Conservation (phyloP, 2,113 vertebrate species). For the Chamaea fasciata region DNA sequence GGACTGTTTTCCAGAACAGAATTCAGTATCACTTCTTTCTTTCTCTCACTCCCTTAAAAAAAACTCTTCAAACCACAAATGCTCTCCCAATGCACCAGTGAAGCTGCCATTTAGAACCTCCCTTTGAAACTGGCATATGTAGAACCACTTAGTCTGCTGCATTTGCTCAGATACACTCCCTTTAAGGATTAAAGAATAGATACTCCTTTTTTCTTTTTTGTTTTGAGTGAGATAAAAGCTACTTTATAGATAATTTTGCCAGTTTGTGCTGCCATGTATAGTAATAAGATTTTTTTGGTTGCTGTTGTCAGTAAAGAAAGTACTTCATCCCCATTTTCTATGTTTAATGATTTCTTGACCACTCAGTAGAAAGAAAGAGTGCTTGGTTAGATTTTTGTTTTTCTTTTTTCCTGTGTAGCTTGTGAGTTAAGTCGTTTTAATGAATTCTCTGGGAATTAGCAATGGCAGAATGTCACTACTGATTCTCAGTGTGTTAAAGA, state of each 20-base stretch:
- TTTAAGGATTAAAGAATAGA: neutral
- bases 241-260: neutral
- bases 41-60: neutral
- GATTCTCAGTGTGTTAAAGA: neutral
- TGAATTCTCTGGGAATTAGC: neutral
- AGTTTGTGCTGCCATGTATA: neutral
- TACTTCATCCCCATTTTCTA: neutral
- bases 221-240: neutral
- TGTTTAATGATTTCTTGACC: neutral
- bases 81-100: neutral
- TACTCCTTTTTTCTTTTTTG: neutral
- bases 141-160: neutral
- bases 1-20: neutral
- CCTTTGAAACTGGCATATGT: neutral
- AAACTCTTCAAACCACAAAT: neutral
- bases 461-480: neutral
- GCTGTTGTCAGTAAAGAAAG: neutral
- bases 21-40: neutral
- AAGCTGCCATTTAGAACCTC: neutral
- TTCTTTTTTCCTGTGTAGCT: neutral
- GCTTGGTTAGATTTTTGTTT: neutral
- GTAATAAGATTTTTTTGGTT: neutral
- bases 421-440: neutral
- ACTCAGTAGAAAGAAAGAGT: neutral
- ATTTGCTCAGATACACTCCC: neutral